Percentiles rank a stretch among this genome's conserved stretches.
Evolutionary conservation across 2,888 invertebrate species (phyloP).

Genomic region (Masnerella sp.): DNA sequence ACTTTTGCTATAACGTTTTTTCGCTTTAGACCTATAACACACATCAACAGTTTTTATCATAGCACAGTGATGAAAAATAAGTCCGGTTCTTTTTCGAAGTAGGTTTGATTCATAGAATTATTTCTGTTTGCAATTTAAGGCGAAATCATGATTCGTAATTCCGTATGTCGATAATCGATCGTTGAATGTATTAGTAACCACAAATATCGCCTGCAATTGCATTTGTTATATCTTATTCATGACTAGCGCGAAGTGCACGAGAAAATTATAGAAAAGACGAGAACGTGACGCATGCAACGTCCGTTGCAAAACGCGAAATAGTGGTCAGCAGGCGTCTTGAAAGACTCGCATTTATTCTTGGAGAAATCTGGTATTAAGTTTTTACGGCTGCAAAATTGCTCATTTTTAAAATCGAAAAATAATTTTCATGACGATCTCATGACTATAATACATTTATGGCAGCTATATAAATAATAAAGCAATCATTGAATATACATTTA

Average conservation of each 20-base stretch:
- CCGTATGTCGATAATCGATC: slow-evolving; percentile 53
- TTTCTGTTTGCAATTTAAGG: slow-evolving; percentile 44
- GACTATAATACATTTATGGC: no score
- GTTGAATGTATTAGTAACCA: slow-evolving; percentile 52
- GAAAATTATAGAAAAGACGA: slow-evolving; percentile 61
- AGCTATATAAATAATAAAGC: no score
- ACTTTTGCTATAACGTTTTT: no score
- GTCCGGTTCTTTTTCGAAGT: background rate
- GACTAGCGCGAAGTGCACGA: slow-evolving; percentile 54
- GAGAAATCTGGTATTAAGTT: background rate
- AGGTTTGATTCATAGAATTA: slow-evolving; percentile 39
- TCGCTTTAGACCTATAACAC: no score
- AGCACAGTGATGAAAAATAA: background rate
- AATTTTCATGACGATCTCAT: no score
- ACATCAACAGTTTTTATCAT: no score
- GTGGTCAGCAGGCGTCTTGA: slow-evolving; percentile 12
- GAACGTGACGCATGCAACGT: slow-evolving; percentile 53
- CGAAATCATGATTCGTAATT: slow-evolving; percentile 52
- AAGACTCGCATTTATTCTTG: slow-evolving; percentile 10
- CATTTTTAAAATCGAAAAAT: no score
- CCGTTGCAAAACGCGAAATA: slow-evolving; percentile 40
- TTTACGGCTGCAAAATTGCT: background rate
- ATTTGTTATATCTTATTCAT: slow-evolving; percentile 62
- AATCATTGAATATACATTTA: no score
- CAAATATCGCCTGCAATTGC: slow-evolving; percentile 57